Percentiles rank a stretch among this genome's conserved stretches.
These are phyloP conservation scores for Tetragonula carbonaria DNA, from an alignment of 2,888 invertebrate genomes.

Conservation along the genomic window DNA sequence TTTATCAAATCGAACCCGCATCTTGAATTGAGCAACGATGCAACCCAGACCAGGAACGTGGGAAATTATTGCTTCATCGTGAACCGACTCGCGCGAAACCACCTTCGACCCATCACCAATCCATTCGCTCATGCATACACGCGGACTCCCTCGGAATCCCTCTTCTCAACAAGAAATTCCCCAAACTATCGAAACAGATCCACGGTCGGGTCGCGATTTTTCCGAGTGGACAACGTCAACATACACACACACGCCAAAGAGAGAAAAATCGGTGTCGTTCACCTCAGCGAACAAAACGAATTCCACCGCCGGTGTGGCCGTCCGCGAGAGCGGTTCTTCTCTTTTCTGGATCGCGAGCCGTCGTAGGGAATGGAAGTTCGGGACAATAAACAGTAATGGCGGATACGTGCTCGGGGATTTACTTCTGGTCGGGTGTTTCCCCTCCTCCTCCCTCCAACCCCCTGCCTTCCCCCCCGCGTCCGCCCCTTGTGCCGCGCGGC, in stretches of 20 bases:
- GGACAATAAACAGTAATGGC: conserved; percentile 79
- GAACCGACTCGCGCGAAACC: too few species aligned
- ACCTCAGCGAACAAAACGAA: conserved; percentile 65
- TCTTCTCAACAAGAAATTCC: neutral
- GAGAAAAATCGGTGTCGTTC: conserved; percentile 63
- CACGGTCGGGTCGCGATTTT: neutral
- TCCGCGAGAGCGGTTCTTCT: conserved; percentile 67
- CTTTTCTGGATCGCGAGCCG: conserved; percentile 59
- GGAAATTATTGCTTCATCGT: neutral
- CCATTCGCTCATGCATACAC: neutral
- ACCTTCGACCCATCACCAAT: neutral
- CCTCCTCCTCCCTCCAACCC: conserved; percentile 1
- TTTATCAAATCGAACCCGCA: neutral
- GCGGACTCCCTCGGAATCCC: neutral
- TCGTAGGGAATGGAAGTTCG: conserved; percentile 77
- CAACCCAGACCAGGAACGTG: neutral
- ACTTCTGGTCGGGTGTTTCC: conserved; percentile 74
- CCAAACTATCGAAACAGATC: neutral
- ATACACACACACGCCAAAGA: neutral
- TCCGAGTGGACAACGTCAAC: neutral
- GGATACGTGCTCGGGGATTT: conserved; percentile 76
- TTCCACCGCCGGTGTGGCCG: conserved; percentile 67
- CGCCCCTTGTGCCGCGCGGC: conserved; percentile 16
- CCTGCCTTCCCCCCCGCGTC: neutral
- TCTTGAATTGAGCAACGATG: too few species aligned